Percentiles rank a stretch among this genome's conserved stretches.
Conservation (phyloP, 2,797 vertebrate species). For the Geotrypetes seraphini region DNA sequence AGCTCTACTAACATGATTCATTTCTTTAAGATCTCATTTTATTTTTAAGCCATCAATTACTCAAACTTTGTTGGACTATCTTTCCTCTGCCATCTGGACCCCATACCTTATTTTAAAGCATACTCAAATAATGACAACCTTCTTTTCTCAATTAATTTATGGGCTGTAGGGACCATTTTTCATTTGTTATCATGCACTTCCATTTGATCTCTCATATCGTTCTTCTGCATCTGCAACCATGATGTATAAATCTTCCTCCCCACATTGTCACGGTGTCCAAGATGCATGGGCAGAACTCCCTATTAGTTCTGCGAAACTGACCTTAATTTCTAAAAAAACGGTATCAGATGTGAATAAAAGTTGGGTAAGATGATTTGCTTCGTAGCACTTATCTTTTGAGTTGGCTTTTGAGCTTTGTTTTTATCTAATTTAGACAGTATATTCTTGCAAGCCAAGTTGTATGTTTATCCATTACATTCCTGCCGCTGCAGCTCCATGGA, state of each 20-base stretch:
- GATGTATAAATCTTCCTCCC: slow-evolving; percentile 84
- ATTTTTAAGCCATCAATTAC: slow-evolving; percentile 91
- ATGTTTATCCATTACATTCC: slow-evolving; percentile 49
- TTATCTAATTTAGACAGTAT: slow-evolving; percentile 58
- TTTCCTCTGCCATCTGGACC: slow-evolving; percentile 79
- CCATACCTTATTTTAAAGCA: slow-evolving; percentile 81
- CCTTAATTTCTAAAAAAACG: slow-evolving; percentile 74
- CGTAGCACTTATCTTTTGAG: slow-evolving; percentile 59
- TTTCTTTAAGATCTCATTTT: slow-evolving; percentile 68
- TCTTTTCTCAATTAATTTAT: slow-evolving; percentile 84
- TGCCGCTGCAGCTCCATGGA: slow-evolving; percentile 36
- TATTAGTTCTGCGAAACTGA: slow-evolving; percentile 76
- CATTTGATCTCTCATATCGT: slow-evolving; percentile 83
- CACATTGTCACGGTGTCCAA: slow-evolving; percentile 65
- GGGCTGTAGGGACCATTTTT: slow-evolving; percentile 72
- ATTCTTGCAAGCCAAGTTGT: slow-evolving; percentile 39
- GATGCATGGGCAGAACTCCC: slow-evolving; percentile 70
- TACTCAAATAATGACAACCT: slow-evolving; percentile 85
- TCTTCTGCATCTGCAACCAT: slow-evolving; percentile 71
- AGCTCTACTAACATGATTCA: slow-evolving; percentile 65
- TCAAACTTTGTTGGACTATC: slow-evolving; percentile 78
- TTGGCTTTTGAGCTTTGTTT: slow-evolving; percentile 54
- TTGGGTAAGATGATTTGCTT: slow-evolving; percentile 66
- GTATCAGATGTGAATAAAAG: slow-evolving; percentile 74
- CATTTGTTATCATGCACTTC: slow-evolving; percentile 80